phyloP scores from a whole-genome alignment of 2,113 vertebrate genomes.

The Oryctolagus cuniculus region mOryCun1.1 NC_091433.1:130995001-130995500 shows the following conservation, averaged over 20 bases:
- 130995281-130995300: background rate
- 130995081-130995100: background rate
- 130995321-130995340: background rate
- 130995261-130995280: background rate
- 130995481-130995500: background rate
- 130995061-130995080: background rate
- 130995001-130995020: background rate
- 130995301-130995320: background rate
- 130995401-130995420: background rate
- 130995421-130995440: background rate
- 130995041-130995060: background rate
- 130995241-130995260: background rate
- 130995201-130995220: background rate
- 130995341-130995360: background rate
- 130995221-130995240: constrained; percentile 2
- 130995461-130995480: background rate
- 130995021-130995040: background rate
- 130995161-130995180: background rate
- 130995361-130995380: background rate
- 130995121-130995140: background rate
- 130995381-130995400: background rate
- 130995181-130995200: background rate
- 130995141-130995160: background rate
- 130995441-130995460: background rate
- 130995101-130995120: background rate